Percentiles rank a stretch among this genome's conserved stretches.
Conservation (phyloP, 2,888 invertebrate genomes). For the Nomada fucata region DNA sequence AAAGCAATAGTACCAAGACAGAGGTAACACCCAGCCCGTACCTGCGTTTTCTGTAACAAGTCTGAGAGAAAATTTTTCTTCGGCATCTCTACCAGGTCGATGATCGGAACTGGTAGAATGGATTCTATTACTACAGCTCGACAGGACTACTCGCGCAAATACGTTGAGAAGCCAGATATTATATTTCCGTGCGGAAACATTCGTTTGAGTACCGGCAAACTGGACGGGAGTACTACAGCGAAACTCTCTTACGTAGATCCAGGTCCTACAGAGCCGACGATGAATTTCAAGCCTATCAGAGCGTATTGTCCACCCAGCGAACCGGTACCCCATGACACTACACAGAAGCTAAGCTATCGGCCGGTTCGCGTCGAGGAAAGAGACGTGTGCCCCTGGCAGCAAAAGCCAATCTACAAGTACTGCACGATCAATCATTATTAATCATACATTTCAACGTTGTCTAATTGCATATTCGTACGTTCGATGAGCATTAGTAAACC, state of each 20-base stretch:
- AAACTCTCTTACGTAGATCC: constrained; percentile 77
- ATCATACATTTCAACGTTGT: background rate
- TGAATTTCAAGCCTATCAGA: constrained; percentile 78
- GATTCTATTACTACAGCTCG: constrained; percentile 79
- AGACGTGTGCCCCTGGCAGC: constrained; percentile 80
- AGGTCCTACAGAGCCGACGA: constrained; percentile 73
- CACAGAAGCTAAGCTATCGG: constrained; percentile 82
- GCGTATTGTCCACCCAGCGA: constrained; percentile 76
- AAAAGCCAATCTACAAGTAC: constrained; percentile 77
- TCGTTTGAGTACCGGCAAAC: constrained; percentile 71
- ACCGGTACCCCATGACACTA: constrained; percentile 77
- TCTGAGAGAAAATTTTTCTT: background rate
- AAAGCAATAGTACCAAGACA: constrained; percentile 77
- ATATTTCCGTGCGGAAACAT: constrained; percentile 80
- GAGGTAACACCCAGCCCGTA: constrained; percentile 68
- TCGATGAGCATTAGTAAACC: background rate
- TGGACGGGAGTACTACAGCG: constrained; percentile 77
- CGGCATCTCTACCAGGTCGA: constrained; percentile 55
- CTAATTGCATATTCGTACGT: background rate
- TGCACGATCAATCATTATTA: background rate
- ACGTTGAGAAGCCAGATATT: constrained; percentile 71
- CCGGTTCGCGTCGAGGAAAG: constrained; percentile 75
- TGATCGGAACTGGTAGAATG: constrained; percentile 75
- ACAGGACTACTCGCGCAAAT: constrained; percentile 77
- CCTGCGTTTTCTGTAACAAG: background rate